These are phyloP conservation scores for Rhynchomys soricoides DNA, from an alignment of 2,113 vertebrate species.

Conservation along the genomic window DNA sequence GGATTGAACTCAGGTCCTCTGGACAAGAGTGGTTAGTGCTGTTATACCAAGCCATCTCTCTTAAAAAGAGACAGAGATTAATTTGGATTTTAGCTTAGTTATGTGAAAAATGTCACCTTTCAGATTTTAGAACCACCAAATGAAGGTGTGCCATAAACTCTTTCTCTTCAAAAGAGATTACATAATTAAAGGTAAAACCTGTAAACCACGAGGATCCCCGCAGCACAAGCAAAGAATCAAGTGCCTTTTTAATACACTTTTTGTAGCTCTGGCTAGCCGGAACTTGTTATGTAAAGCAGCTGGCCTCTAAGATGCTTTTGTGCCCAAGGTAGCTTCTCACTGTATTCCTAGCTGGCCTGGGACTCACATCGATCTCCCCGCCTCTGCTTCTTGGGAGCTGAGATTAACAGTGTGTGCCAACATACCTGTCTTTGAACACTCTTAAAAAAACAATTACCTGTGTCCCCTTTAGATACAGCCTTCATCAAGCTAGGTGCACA, in stretches of 20 bases:
- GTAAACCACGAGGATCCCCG: not conserved
- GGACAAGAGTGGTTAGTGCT: not conserved
- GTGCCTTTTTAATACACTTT: not conserved
- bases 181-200: not conserved
- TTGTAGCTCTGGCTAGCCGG: not conserved
- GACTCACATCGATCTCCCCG: no score
- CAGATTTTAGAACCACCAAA: slow-evolving; percentile 44
- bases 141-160: not conserved
- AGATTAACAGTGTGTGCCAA: no score
- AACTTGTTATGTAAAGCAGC: not conserved
- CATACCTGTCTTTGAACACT: no score
- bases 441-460: no score
- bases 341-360: no score
- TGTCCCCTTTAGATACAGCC: no score
- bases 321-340: no score
- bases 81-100: slow-evolving; percentile 51
- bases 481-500: no score
- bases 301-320: not conserved
- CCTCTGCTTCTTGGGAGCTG: no score
- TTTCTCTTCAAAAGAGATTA: slow-evolving; percentile 24
- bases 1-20: not conserved
- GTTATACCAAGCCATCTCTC: not conserved
- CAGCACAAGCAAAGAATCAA: not conserved
- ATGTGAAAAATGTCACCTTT: slow-evolving; percentile 29
- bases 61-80: not conserved